Evolutionary conservation across 2,888 invertebrate species (phyloP), one percentile per base, ranked within the genome.

Genomic region (Meghimatium bilineatum): DNA sequence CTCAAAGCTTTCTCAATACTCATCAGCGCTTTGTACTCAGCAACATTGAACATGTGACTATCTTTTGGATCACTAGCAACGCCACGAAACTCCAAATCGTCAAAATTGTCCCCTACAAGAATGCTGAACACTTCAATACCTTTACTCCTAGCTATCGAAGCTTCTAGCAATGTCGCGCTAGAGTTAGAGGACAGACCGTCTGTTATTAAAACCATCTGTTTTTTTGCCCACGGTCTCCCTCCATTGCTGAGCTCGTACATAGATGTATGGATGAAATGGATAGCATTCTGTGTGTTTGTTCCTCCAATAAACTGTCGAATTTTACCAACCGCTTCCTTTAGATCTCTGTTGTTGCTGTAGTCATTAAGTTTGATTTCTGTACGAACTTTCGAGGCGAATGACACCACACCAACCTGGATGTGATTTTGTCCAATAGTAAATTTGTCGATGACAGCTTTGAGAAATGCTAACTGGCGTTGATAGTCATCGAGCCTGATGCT

Each of bases 121-220:
- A 91, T 86, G 38, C 88, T 88, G 84, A 90, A 88, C 66, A 91
- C 44, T 44, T 88, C 87, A 23, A 90, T 87, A 8, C 86, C 87
- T 23, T 86, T 44, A 34, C 83, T 76, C 56, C 83, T 82, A 6
- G 88, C 88, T 5, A 85, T 72, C 23, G 87, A 85, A 17, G 88
- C 89, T 77, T 90, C 87, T 34, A 32, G 32, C 67, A 63, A 78
- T 36, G 82, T 86, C 67, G 76, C 56, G 71, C 44, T 87, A 23
- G 69, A 36, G 72, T 84, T 86, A 60, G 74, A 75, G 5, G 86
- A 87, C 44, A 82, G 83, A 5, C 91, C 91, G 67, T 91, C 91
- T 0, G 91, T 91, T 80, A 91, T 89, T 0, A 91, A 85, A 32
- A 91, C 84, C 34, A 90, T 75, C 36, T 90, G 83, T 60, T 89